Base-by-base conservation (phyloP, 2,113 vertebrate genomes). In the Melanotaenia duboulayi region DNA sequence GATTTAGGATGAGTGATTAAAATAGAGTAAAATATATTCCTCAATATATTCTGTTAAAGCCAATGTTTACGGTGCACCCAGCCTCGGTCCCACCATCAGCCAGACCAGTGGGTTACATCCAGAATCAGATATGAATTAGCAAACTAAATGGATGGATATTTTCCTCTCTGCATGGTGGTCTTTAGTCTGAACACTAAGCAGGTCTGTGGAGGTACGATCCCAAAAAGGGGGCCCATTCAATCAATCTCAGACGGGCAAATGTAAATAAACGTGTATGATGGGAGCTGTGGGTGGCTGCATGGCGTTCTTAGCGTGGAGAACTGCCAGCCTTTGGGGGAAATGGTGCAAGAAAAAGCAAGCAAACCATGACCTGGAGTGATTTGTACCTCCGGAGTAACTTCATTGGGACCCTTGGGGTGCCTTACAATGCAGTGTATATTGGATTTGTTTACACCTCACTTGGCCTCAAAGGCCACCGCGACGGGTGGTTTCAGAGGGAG, bases 391-490 rank as follows among this genome's bases (percentile, higher is more conserved):
- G 60, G 80, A 88, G 87, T 87, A 89, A 91, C 86, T 82, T 89
- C 71, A 89, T 52, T 70, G 66, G 87, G 86, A 87, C 87, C 83
- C 85, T 82, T 24, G 65, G 80, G 67, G 89, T 84, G 79, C 76
- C 63, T 17, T 57, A 91, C 88, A 92, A 93, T 91, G 86, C 86
- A 71, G 84, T 74, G 80, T 90, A 86, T 90, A 92, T 91, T 92
- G 91, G 83, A 94, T 94, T 91, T 91, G 90, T 92, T 93, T 92
- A 92, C 89, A 91, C 90, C 90, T 89, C 90, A 93, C 90, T 94
- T 91, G 76, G 85, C 90, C 90, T 91, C 78, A 94, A 92, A 91
- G 87, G 87, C 63, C 79, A 68, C 70, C 75, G 20, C 82, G 35
- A 83, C 83, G 89, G 89, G 87, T 83, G 90, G 89, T 83, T 78